Base-by-base conservation (phyloP, 2,797 vertebrate species). In the Anguilla obscura region DNA sequence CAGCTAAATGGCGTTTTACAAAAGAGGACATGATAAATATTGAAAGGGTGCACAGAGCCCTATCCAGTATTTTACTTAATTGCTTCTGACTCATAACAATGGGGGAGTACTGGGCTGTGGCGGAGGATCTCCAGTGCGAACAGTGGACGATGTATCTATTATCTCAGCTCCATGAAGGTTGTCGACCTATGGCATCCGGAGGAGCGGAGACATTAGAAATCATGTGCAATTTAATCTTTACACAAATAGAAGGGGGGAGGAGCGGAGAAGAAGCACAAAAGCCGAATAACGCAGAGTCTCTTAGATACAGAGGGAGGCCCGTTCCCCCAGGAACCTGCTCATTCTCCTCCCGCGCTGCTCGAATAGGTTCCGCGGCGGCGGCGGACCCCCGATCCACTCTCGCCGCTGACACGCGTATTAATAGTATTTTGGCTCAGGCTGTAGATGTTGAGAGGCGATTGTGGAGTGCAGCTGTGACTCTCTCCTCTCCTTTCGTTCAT, bases 191-290 rank as follows among this genome's bases (percentile, higher is more conserved):
- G 97, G 96, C 97, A 96, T 96, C 95, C 90, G 87, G 94, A 95
- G 95, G 93, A 94, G 97, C 94, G 91, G 95, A 96, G 96, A 98
- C 98, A 97, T 97, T 96, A 96, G 96, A 97, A 97, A 97, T 98
- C 97, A 97, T 97, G 97, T 97, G 98, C 97, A 98, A 98, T 99
- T 99, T 98, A 98, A 98, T 98, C 97, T 98, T 97, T 96, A 95
- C 97, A 97, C 97, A 97, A 98, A 98, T 97, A 98, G 97, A 97
- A 94, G 92, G 90, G 90, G 89, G 85, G 89, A 88, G 88, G 88
- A 91, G 92, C 6, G 91, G 91, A 85, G 94, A 94, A 96, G 96
- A 93, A 93, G 94, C 96, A 97, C 97, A 98, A 98, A 97, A 96
- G 96, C 93, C 94, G 95, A 95, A 97, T 97, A 97, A 97, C 96